Conservation (phyloP, 2,797 vertebrate species). For the Anguilla marmorata region DNA sequence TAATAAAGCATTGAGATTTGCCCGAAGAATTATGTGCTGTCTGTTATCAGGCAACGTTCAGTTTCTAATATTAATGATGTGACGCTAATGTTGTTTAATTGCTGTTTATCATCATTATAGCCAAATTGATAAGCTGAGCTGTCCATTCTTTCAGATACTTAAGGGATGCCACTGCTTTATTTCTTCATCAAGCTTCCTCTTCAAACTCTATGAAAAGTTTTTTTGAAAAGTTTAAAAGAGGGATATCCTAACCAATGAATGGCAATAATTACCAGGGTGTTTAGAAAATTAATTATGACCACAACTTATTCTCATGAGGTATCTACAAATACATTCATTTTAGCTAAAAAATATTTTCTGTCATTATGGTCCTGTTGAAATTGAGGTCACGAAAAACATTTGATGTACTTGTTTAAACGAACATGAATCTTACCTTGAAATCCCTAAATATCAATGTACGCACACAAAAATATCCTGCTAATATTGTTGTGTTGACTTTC, state of each 20-base stretch:
- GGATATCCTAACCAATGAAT: background rate
- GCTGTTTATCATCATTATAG: background rate
- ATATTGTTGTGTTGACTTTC: background rate
- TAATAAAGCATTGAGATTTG: background rate
- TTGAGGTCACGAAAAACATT: background rate
- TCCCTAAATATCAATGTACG: background rate
- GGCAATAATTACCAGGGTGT: background rate
- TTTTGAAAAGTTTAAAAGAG: background rate
- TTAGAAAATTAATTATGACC: background rate
- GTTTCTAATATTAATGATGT: background rate
- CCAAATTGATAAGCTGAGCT: background rate
- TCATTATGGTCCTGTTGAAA: background rate
- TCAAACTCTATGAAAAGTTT: background rate
- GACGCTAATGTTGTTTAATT: background rate
- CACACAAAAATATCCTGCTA: background rate
- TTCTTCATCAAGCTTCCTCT: background rate
- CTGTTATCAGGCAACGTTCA: background rate
- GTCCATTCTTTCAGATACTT: background rate
- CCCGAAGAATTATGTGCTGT: background rate
- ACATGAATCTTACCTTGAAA: background rate
- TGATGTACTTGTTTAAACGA: background rate
- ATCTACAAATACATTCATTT: background rate
- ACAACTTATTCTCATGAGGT: background rate
- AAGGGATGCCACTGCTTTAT: background rate
- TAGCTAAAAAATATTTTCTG: background rate